Percentiles rank a stretch among this genome's conserved stretches.
Evolutionary conservation across 2,888 invertebrate genomes (phyloP).

Genomic region (Salticus scenicus): DNA sequence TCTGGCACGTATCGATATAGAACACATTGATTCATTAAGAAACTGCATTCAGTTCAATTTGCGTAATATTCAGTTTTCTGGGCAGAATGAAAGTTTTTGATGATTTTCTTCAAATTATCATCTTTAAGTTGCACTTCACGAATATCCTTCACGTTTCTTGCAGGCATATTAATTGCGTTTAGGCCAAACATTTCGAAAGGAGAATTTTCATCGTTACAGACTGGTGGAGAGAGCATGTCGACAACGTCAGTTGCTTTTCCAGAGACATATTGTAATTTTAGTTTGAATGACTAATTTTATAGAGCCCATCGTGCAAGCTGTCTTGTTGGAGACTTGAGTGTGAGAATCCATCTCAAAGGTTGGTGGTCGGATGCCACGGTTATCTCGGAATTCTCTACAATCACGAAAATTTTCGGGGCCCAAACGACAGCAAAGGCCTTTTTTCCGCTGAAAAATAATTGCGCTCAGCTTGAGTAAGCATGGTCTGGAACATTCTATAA

Average conservation of each 20-base stretch:
- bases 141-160: neutral
- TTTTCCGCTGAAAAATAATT: conserved; percentile 60
- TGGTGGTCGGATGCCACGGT: conserved; percentile 37
- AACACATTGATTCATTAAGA: conserved; percentile 15
- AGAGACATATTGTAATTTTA: conserved; percentile 20
- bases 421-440: conserved; percentile 60
- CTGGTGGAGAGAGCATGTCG: neutral
- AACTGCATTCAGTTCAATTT: neutral
- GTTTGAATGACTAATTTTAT: conserved; percentile 12
- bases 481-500: conserved; percentile 55
- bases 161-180: neutral
- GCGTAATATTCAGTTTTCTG: conserved; percentile 42
- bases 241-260: conserved; percentile 20
- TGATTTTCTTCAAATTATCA: conserved; percentile 25
- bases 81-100: conserved; percentile 49
- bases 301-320: conserved; percentile 3
- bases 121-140: too few species aligned
- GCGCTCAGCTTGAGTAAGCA: conserved; percentile 29
- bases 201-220: neutral
- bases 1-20: conserved; percentile 5
- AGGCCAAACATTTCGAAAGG: neutral
- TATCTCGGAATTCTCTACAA: conserved; percentile 11
- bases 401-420: conserved; percentile 23
- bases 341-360: conserved; percentile 34
- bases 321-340: neutral